Base-by-base conservation (phyloP, 2,113 vertebrate species). In the Xyliphius kryptos region DNA sequence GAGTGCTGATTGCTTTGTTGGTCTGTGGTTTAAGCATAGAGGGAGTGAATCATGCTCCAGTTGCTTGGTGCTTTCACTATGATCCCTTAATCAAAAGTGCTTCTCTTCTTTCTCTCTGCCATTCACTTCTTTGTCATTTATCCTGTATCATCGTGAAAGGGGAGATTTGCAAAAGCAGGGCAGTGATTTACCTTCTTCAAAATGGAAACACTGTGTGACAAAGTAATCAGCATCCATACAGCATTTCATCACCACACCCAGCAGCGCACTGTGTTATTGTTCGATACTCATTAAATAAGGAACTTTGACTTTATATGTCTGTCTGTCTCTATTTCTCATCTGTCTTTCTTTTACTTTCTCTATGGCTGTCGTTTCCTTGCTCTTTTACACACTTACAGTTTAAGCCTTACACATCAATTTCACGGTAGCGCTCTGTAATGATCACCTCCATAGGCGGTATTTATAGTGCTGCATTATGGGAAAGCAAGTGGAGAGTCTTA, bases 351-450 rank as follows among this genome's bases (percentile, higher is more conserved):
- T n/a, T 16, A 19, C 53, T 40, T 15, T 5, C 10, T 13, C 57
- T n/a, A 32, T 32, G 26, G 26, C 26, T 32, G 4, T 32, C 26
- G 4, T 32, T 19, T 67, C 57, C 32, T 8, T 15, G 40, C 13
- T 10, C 9, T 41, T 12, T 41, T 7, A 57, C 54, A 56, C 70
- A 66, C 65, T 79, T 67, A 74, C 70, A 57, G 55, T 60, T 65
- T 67, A 70, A 46, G 32, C 62, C 61, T 49, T 19, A 64, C 61
- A 56, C 69, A 77, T 83, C 78, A 75, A 77, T 81, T 71, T 32
- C 32, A 20, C 56, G 19, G 54, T 48, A 70, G 51, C 17, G 36
- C 47, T 41, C 50, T 47, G 47, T 73, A 77, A 77, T 79, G 68
- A 73, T 62, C 58, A 15, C 44, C 58, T 61, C 51, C 8, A 9